Base-by-base conservation (phyloP, 2,797 vertebrate species). In the Sparus aurata region DNA sequence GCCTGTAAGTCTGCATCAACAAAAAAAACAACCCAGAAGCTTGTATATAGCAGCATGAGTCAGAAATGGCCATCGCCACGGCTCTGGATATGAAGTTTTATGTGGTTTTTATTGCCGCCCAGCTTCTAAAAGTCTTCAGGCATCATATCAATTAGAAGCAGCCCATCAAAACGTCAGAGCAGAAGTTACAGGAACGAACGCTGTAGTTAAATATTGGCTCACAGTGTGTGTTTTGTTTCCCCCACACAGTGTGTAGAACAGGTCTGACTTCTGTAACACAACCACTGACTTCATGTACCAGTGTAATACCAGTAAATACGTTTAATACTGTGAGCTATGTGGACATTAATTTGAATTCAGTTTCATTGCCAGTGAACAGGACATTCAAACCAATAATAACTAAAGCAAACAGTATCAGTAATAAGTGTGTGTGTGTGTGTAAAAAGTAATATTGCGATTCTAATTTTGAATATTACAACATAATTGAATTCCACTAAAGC, bases 161-260 rank as follows among this genome's bases (percentile, higher is more conserved):
- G 34, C 13, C 18, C 49, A 55, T 27, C 12, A 45, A 60, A 45
- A 20, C 0, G 13, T 0, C 25, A 1, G 22, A 52, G 20, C 69
- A 20, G 9, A n/a, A 17, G 20, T 54, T 9, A 55, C 20, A 41
- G 22, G 65, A 18, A 64, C 58, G 41, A 53, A 53, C 38, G 6
- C 4, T 15, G 0, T 62, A 38, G 20, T 16, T 54, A 13, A 62
- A 27, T 49, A 2, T 13, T 16, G 23, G 0, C 18, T 63, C 22
- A 53, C 25, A 11, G 1, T 25, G 23, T 69, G 23, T 34, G 12
- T 52, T 53, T 61, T 66, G 54, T 75, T 71, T 61, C n/a, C 34
- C 16, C 38, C 5, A 13, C 41, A 60, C 20, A 15, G 20, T 22
- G 18, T 1, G 13, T 3, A 60, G 34, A 60, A 41, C 34, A 60